These are phyloP conservation scores for Camponotus fellah DNA, from an alignment of 2,888 invertebrate genomes.

Conservation along the genomic window DNA sequence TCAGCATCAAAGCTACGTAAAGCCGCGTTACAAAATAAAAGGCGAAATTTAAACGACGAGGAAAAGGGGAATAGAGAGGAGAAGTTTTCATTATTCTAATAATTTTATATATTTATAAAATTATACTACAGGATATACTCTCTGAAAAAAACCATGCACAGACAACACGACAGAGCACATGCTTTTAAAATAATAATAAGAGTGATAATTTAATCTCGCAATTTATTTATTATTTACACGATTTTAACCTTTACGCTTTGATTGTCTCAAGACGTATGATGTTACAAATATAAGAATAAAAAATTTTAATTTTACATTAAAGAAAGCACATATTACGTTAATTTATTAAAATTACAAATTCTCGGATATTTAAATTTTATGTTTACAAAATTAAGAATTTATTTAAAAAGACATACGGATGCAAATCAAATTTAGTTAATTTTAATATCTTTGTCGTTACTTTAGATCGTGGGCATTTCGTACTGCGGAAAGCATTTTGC, in stretches of 20 bases:
- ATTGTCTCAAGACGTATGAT: not conserved
- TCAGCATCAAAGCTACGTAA: conserved; percentile 1
- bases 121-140: conserved; percentile 6
- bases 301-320: not conserved
- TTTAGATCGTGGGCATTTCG: conserved; percentile 28
- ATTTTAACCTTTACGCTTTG: not conserved
- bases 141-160: not conserved
- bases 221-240: not conserved
- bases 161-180: not conserved
- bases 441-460: conserved; percentile 9
- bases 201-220: not conserved
- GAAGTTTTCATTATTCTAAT: conserved; percentile 50
- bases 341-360: conserved; percentile 5
- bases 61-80: conserved; percentile 8
- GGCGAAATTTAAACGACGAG: conserved; percentile 40
- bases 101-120: conserved; percentile 29
- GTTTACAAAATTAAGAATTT: not conserved
- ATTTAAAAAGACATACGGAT: not conserved
- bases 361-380: not conserved
- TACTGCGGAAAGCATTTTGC: conserved; percentile 39
- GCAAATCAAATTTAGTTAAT: not conserved
- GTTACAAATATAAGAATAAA: not conserved
- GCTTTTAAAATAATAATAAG: not conserved
- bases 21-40: conserved; percentile 11
- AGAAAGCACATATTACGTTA: not conserved